These are phyloP conservation scores for Rhamnusium bicolor DNA, from an alignment of 2,888 invertebrate genomes.

Conservation along the genomic window DNA sequence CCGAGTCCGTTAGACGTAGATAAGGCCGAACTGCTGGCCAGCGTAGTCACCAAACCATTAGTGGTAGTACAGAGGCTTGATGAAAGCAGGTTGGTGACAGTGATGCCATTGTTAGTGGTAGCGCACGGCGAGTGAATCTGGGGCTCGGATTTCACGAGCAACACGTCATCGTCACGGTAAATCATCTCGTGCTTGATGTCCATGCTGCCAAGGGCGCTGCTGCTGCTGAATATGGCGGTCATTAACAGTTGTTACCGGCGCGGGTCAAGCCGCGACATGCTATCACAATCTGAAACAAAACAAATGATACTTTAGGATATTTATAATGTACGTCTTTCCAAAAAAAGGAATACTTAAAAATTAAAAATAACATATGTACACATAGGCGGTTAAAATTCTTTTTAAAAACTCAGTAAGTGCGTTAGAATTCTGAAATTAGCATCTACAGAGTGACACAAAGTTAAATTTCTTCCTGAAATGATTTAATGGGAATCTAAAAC, in stretches of 20 bases:
- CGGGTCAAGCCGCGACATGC: conserved; percentile 65
- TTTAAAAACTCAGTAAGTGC: too few species aligned
- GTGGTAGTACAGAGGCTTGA: conserved; percentile 58
- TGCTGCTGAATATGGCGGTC: conserved; percentile 61
- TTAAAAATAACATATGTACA: too few species aligned
- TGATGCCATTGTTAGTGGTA: conserved; percentile 48
- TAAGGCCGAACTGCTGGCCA: conserved; percentile 65
- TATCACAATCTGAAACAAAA: conserved; percentile 67
- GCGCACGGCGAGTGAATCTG: conserved; percentile 65
- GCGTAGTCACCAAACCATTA: conserved; percentile 65
- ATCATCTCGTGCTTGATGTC: conserved; percentile 80
- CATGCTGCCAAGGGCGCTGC: conserved; percentile 68
- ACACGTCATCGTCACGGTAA: conserved; percentile 72
- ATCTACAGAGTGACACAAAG: too few species aligned
- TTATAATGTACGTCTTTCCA: background rate
- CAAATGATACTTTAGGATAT: background rate
- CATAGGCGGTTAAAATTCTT: too few species aligned
- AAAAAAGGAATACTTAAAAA: too few species aligned
- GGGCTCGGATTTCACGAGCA: conserved; percentile 72
- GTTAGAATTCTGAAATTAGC: too few species aligned
- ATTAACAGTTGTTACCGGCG: conserved; percentile 58
- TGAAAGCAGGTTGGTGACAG: conserved; percentile 56
- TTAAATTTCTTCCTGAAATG: too few species aligned
- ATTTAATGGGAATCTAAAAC: too few species aligned
- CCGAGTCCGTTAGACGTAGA: conserved; percentile 50